Conservation (phyloP, 2,888 invertebrate species). For the Ophioninae sp. region DNA sequence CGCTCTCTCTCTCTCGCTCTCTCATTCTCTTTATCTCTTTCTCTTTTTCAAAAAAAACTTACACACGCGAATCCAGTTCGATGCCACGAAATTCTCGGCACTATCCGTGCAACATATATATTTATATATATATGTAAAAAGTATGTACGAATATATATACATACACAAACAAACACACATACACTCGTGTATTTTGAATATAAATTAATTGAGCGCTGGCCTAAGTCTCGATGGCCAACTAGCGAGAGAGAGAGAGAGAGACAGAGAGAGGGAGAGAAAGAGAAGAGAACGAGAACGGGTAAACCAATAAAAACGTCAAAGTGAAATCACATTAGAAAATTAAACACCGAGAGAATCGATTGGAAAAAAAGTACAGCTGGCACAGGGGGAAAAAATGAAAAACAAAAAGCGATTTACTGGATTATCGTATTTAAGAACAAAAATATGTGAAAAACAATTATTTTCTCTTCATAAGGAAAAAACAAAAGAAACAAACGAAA, state of each 20-base stretch:
- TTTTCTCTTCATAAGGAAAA: conserved; percentile 46
- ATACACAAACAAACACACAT: not conserved
- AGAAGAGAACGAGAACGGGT: conserved; percentile 20
- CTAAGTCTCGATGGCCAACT: conserved; percentile 69
- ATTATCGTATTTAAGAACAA: conserved; percentile 37
- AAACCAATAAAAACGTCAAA: conserved; percentile 40
- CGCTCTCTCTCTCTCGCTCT: conserved; percentile 22
- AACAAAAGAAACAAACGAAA: conserved; percentile 22
- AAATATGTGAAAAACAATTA: conserved; percentile 45
- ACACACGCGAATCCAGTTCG: conserved; percentile 61
- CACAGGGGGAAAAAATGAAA: conserved; percentile 33
- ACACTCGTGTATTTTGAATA: conserved; percentile 73
- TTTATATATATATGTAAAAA: not conserved
- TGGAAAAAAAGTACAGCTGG: conserved; percentile 37
- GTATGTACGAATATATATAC: not conserved
- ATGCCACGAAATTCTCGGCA: conserved; percentile 62
- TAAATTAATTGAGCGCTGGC: conserved; percentile 72
- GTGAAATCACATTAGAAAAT: conserved; percentile 65
- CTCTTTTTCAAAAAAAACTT: not conserved
- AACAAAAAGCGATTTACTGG: conserved; percentile 13
- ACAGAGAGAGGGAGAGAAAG: conserved; percentile 46
- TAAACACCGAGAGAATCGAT: conserved; percentile 52
- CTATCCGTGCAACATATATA: conserved; percentile 61
- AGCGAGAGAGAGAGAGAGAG: conserved; percentile 47
- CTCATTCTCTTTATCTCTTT: conserved; percentile 2